Conservation (phyloP, 2,888 invertebrate genomes). For the Thymelicus lineola region DNA sequence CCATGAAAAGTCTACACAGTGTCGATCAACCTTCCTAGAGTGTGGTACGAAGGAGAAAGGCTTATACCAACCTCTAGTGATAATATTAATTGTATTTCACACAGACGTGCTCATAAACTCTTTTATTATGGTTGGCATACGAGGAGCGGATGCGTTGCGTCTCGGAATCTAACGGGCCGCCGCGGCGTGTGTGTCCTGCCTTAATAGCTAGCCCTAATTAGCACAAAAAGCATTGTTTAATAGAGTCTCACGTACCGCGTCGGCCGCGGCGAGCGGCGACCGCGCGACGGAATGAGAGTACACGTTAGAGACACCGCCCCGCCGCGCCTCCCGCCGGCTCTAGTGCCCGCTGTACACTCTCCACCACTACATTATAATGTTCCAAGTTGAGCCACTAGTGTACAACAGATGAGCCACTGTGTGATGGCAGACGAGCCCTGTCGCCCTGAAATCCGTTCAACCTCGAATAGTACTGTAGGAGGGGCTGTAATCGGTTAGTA, state of each 20-base stretch:
- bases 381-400: too few species aligned
- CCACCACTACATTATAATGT: not conserved
- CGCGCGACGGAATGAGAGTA: conserved; percentile 28
- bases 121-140: conserved; percentile 24
- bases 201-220: conserved; percentile 43
- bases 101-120: conserved; percentile 11
- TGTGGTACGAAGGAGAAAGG: too few species aligned
- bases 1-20: too few species aligned
- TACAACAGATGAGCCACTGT: not conserved
- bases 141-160: conserved; percentile 33
- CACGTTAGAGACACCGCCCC: conserved; percentile 35
- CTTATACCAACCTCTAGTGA: not conserved
- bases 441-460: too few species aligned
- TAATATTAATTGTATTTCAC: conserved; percentile 14
- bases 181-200: conserved; percentile 39
- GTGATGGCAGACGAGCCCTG: too few species aligned
- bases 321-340: not conserved
- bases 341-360: conserved; percentile 16
- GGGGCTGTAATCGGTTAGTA: too few species aligned
- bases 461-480: too few species aligned
- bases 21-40: too few species aligned
- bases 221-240: conserved; percentile 42
- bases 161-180: conserved; percentile 41
- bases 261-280: not conserved
- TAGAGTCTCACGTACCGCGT: conserved; percentile 32